phyloP scores from a whole-genome alignment of 1,140 invertebrate species.

The Frieseomelitta varia region DNA sequence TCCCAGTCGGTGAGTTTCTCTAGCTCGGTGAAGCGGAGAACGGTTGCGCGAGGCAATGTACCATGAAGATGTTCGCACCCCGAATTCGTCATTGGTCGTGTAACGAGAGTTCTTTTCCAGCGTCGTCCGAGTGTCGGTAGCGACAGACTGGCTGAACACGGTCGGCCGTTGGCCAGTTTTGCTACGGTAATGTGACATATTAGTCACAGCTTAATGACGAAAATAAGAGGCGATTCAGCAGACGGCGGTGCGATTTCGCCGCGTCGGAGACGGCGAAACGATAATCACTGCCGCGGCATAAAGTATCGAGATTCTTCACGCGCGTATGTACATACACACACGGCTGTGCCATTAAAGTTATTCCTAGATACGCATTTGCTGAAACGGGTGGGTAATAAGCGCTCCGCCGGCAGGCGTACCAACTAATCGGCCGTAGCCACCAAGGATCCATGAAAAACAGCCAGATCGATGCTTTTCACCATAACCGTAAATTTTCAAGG shows the following conservation, averaged over 20 bases:
- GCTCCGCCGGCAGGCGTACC: conserved; percentile 10
- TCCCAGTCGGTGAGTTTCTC: not conserved
- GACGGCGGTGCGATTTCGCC: conserved; percentile 56
- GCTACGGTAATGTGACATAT: conserved; percentile 62
- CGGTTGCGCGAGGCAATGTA: conserved; percentile 1
- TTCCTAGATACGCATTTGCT: conserved; percentile 61
- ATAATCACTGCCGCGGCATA: conserved; percentile 62
- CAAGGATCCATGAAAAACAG: conserved; percentile 24
- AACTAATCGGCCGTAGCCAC: conserved; percentile 41
- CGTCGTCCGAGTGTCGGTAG: not conserved
- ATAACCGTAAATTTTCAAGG: conserved; percentile 57
- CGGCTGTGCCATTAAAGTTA: conserved; percentile 53
- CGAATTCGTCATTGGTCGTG: conserved; percentile 32
- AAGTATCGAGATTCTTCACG: conserved; percentile 68
- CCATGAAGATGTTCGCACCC: conserved; percentile 52
- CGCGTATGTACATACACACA: conserved; percentile 50
- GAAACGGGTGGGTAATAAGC: conserved; percentile 62
- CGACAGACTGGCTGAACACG: not conserved
- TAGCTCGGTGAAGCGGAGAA: not conserved
- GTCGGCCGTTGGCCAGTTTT: conserved; percentile 37
- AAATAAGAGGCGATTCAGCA: conserved; percentile 53
- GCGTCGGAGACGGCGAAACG: conserved; percentile 52
- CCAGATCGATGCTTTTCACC: conserved; percentile 30
- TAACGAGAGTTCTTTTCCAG: conserved; percentile 50
- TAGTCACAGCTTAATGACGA: conserved; percentile 68